Conservation (phyloP, 2,797 vertebrate species). For the Phaenicophaeus curvirostris region DNA sequence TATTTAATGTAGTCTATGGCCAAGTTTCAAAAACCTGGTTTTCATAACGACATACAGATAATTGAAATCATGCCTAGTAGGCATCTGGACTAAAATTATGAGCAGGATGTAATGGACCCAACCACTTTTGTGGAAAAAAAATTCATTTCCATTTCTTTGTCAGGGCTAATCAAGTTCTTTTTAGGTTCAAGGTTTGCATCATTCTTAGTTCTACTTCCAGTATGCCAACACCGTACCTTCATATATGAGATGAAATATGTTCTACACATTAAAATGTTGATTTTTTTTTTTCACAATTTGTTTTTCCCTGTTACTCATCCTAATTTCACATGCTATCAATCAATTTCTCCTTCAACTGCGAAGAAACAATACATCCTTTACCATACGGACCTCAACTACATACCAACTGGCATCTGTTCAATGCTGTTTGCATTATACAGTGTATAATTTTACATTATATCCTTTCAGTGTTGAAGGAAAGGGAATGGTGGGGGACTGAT, state of each 20-base stretch:
- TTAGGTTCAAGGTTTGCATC: background rate
- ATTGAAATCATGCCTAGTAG: conserved; percentile 35
- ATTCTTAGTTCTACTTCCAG: background rate
- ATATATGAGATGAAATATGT: background rate
- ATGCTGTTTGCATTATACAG: background rate
- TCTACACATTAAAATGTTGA: background rate
- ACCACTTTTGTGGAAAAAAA: background rate
- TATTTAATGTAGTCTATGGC: background rate
- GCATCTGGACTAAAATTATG: conserved; percentile 26
- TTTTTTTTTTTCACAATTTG: background rate
- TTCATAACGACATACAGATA: conserved; percentile 3
- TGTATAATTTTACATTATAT: conserved; percentile 50
- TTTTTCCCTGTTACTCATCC: conserved; percentile 19
- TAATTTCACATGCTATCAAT: conserved; percentile 36
- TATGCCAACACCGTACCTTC: background rate
- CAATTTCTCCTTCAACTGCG: conserved; percentile 23
- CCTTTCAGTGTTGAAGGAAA: background rate
- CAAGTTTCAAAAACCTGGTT: conserved; percentile 19
- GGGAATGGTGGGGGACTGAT: background rate
- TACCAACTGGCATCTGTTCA: conserved; percentile 30
- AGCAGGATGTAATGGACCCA: background rate
- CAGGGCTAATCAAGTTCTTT: conserved; percentile 7
- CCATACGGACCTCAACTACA: background rate
- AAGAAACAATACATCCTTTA: conserved; percentile 12
- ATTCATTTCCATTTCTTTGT: conserved; percentile 31